Percentiles rank a stretch among this genome's conserved stretches.
phyloP scores from a whole-genome alignment of 2,888 invertebrate species.

The Latrodectus elegans region DNA sequence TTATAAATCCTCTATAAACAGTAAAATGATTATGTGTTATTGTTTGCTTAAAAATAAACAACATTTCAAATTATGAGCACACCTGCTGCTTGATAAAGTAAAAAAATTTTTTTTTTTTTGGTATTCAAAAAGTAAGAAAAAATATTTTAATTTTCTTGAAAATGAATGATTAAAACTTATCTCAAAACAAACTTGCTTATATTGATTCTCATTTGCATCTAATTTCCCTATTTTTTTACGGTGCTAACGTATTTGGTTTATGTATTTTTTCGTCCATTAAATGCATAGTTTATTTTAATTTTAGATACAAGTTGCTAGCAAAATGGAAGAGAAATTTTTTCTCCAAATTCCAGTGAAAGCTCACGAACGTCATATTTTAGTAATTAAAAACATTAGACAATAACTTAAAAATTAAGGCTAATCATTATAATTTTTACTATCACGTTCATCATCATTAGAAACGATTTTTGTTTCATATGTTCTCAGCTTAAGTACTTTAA shows the following conservation, averaged over 20 bases:
- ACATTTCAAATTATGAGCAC: neutral
- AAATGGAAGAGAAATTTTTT: constrained; percentile 27
- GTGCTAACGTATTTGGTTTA: constrained; percentile 22
- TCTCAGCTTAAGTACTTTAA: no score
- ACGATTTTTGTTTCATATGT: no score
- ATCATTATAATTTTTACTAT: no score
- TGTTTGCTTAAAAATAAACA: no score
- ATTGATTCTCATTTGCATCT: constrained; percentile 50
- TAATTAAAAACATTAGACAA: constrained; percentile 41
- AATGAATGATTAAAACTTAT: constrained; percentile 35
- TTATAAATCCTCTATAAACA: no score
- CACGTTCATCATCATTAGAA: no score
- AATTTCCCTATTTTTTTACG: constrained; percentile 21
- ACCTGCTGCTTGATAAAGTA: constrained; percentile 32
- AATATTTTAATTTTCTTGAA: constrained; percentile 25
- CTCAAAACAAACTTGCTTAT: constrained; percentile 33
- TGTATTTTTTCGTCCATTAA: constrained; percentile 26
- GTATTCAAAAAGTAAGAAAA: constrained; percentile 3
- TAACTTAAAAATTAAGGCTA: constrained; percentile 23
- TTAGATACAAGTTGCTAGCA: constrained; percentile 21
- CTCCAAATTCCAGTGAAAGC: constrained; percentile 8
- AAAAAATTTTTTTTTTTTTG: constrained; percentile 18
- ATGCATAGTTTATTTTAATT: constrained; percentile 31
- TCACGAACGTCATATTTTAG: constrained; percentile 21
- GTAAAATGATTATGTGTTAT: neutral